Conservation (phyloP, 2,797 vertebrate species). For the Meda fulgida region DNA sequence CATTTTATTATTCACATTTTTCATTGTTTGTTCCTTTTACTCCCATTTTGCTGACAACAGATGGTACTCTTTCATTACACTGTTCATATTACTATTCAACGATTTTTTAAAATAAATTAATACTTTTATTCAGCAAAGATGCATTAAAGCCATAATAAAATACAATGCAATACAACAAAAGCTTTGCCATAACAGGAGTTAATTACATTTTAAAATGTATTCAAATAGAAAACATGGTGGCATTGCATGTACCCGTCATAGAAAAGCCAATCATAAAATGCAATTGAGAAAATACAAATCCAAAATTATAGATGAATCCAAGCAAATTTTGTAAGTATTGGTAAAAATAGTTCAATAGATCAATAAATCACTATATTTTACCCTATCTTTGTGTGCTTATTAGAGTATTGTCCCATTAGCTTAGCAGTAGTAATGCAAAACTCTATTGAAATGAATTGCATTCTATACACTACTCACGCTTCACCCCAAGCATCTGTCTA, state of each 20-base stretch:
- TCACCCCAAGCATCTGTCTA: neutral
- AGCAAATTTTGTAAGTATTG: neutral
- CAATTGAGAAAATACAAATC: no score
- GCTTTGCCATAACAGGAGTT: no score
- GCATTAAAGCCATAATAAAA: no score
- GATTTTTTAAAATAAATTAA: no score
- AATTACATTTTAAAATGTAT: no score
- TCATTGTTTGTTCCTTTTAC: no score
- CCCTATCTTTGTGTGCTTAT: neutral
- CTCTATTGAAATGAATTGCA: neutral
- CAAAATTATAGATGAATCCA: neutral
- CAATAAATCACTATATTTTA: neutral
- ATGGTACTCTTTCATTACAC: no score
- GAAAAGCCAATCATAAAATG: neutral
- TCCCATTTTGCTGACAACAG: no score
- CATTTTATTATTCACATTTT: no score
- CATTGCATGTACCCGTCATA: neutral
- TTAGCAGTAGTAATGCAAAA: neutral
- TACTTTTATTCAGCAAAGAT: no score
- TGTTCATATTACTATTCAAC: no score
- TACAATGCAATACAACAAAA: neutral
- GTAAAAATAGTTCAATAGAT: neutral
- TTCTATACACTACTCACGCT: neutral
- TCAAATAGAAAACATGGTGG: no score
- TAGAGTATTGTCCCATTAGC: neutral